Conservation (phyloP, 2,113 vertebrate species). For the Solea senegalensis region DNA sequence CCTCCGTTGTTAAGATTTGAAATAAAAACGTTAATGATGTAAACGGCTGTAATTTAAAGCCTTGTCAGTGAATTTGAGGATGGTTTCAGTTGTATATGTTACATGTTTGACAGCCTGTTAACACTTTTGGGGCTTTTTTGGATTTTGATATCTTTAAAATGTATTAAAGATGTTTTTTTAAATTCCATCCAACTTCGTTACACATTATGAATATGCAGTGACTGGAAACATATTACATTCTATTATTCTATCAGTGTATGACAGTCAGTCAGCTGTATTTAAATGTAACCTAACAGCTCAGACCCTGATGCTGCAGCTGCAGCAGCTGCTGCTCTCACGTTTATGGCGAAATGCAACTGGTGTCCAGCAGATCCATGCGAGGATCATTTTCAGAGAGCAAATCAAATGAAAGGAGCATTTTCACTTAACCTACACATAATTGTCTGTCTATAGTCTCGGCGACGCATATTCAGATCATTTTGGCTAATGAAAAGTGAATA, state of each 20-base stretch:
- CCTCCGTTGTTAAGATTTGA: neutral
- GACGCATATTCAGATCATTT: conserved; percentile 60
- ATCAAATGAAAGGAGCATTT: conserved; percentile 46
- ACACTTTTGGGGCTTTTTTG: neutral
- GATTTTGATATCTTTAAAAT: neutral
- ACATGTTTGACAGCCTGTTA: neutral
- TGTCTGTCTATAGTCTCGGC: conserved; percentile 52
- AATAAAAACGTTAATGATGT: neutral
- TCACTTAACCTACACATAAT: conserved; percentile 62
- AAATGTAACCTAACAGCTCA: neutral
- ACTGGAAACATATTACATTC: too few species aligned
- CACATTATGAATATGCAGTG: too few species aligned
- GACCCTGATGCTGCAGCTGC: conserved; percentile 3
- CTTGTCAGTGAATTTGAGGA: too few species aligned
- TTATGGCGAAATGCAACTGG: conserved; percentile 53
- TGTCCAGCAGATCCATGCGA: conserved; percentile 27
- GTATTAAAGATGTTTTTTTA: too few species aligned
- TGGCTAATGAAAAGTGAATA: conserved; percentile 75
- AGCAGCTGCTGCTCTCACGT: neutral
- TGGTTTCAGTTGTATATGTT: neutral
- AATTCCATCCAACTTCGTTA: too few species aligned
- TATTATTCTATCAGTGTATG: too few species aligned
- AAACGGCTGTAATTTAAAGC: neutral
- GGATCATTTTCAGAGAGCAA: conserved; percentile 36
- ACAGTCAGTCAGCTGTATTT: too few species aligned